Evolutionary conservation across 1,140 invertebrate genomes (phyloP).

Genomic region (Melitaea cinxia): DNA sequence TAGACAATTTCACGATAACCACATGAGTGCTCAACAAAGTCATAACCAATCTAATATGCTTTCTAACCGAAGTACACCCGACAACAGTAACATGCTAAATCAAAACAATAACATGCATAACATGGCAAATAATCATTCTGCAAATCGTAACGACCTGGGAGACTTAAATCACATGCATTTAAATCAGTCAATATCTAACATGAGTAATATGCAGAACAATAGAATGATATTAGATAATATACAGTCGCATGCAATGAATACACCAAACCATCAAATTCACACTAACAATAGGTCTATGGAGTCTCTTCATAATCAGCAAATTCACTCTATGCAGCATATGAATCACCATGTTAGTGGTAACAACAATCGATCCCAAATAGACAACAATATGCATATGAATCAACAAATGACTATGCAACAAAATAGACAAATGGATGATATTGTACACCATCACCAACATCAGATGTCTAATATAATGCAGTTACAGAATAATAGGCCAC

Average conservation of each 20-base stretch:
- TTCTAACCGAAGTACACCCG: slow-evolving; percentile 64
- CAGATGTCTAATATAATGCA: slow-evolving; percentile 75
- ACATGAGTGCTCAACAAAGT: slow-evolving; percentile 54
- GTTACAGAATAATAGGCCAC: slow-evolving; percentile 66
- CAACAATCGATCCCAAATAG: slow-evolving; percentile 59
- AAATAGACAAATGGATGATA: slow-evolving; percentile 73
- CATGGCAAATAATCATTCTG: slow-evolving; percentile 59
- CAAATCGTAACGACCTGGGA: slow-evolving; percentile 61
- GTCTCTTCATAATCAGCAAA: slow-evolving; percentile 67
- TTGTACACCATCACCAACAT: slow-evolving; percentile 68
- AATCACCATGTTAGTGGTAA: slow-evolving; percentile 66
- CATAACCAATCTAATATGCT: slow-evolving; percentile 65
- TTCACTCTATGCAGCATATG: slow-evolving; percentile 73
- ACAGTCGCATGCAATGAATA: slow-evolving; percentile 65
- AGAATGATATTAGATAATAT: slow-evolving; percentile 75
- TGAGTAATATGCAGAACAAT: slow-evolving; percentile 76
- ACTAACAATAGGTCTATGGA: slow-evolving; percentile 65
- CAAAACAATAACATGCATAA: slow-evolving; percentile 72
- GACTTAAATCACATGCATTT: slow-evolving; percentile 76
- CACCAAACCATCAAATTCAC: slow-evolving; percentile 69
- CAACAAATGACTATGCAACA: slow-evolving; percentile 70
- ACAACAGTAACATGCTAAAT: slow-evolving; percentile 62
- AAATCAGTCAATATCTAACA: slow-evolving; percentile 66
- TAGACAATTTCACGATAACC: slow-evolving; percentile 72
- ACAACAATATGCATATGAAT: slow-evolving; percentile 71